These are phyloP conservation scores for Brachystomella parvula DNA, from an alignment of 1,140 invertebrate genomes.

Conservation along the genomic window DNA sequence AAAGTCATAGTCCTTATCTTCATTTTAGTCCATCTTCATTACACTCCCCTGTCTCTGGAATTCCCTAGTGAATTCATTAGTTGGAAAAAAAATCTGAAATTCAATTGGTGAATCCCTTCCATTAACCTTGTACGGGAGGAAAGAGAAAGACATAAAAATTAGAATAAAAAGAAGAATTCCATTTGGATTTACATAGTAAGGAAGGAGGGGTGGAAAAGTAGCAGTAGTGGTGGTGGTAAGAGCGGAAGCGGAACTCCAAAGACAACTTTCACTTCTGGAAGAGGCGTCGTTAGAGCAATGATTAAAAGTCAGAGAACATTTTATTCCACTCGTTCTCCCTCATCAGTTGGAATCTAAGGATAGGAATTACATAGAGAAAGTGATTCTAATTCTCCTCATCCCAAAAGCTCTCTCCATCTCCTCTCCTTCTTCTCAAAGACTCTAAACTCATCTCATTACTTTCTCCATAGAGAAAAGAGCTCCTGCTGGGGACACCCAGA, in stretches of 20 bases:
- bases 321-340: background rate
- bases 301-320: background rate
- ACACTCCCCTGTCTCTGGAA: background rate
- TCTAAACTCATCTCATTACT: slow-evolving; percentile 3
- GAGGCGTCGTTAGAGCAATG: background rate
- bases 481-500: background rate
- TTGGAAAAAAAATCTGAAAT: background rate
- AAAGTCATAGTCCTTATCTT: background rate
- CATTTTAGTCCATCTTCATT: slow-evolving; percentile 3
- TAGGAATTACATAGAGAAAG: slow-evolving; percentile 4
- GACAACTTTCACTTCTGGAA: background rate
- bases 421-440: background rate
- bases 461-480: background rate
- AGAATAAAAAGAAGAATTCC: slow-evolving; percentile 8
- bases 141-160: background rate
- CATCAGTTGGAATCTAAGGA: background rate
- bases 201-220: background rate
- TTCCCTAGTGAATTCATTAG: background rate
- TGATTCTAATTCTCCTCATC: slow-evolving; percentile 6
- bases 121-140: background rate
- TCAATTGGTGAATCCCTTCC: background rate
- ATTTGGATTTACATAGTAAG: background rate
- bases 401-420: background rate
- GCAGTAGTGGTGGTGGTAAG: background rate
- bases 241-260: background rate